Base-by-base conservation (phyloP, 2,888 invertebrate species). In the Patella caerulea region DNA sequence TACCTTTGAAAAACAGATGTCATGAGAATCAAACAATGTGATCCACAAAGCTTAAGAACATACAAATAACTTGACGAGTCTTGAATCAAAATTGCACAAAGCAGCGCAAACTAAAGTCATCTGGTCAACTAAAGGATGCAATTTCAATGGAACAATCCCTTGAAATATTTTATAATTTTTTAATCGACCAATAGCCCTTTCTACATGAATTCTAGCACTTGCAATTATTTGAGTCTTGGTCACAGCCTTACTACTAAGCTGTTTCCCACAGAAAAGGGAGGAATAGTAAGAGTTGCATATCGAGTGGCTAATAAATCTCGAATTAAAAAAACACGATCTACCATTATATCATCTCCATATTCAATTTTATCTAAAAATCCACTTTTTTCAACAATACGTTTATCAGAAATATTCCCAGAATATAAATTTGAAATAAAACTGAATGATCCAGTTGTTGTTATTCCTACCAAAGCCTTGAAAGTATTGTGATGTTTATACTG, bases 141-240 rank as follows among this genome's bases (percentile, higher is more conserved):
- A 34, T 4, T 71, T 75, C 17, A 78, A 54, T 52, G 78, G 65
- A 15, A 78, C 55, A n/a, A 75, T 19, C 34, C 74, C 78, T 59
- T 78, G 71, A 9, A 78, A 29, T n/a, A 78, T 9, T 55, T 74
- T 74, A 65, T 56, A 78, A 5, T 45, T 45, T 70, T 78, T 78
- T 11, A 71, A 52, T 55, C 76, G 55, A 5, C 80, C 80, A 73
- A 80, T 80, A 45, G 78, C 78, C 45, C 80, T 70, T 54, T 78
- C 80, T 24, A 80, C 80, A 76, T 81, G 81, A n/a, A 80, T 78
- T 12, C 80, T 53, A 7, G 78, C 80, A 76, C 65, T 76, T 7
- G 80, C 80, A 71, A 80, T 80, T 7, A 78, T 24, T 12, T 78
- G 45, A n/a, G 76, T 80, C 34, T 76, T 78, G 11, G 78, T 78